These are phyloP conservation scores for Xenentodon cancila DNA, from an alignment of 2,797 vertebrate species.

Conservation along the genomic window DNA sequence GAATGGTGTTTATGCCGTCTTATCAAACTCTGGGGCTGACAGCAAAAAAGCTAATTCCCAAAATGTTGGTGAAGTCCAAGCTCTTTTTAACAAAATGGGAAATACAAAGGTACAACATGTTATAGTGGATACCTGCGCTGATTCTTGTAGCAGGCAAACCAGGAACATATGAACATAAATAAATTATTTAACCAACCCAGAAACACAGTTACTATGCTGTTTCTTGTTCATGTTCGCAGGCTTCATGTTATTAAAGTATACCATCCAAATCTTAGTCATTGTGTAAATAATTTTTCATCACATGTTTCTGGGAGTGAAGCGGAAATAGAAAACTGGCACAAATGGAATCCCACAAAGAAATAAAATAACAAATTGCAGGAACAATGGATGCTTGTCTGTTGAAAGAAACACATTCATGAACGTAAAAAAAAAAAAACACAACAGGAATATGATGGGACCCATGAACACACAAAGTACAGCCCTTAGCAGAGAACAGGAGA, in stretches of 20 bases:
- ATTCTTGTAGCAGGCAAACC: too few relatives aligned
- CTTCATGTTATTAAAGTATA: constrained; percentile 10
- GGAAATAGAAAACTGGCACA: constrained; percentile 30
- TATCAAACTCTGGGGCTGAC: too few relatives aligned
- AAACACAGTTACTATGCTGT: not conserved
- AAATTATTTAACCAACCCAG: not conserved
- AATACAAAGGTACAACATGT: not conserved
- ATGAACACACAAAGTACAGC: too few relatives aligned
- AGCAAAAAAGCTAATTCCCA: too few relatives aligned
- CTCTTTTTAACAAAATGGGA: too few relatives aligned
- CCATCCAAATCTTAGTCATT: constrained; percentile 7
- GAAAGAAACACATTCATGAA: too few relatives aligned
- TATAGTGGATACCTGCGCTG: not conserved
- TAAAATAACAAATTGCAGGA: not conserved
- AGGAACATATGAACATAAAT: not conserved
- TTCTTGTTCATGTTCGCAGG: not conserved
- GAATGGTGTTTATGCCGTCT: too few relatives aligned
- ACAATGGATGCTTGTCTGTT: too few relatives aligned
- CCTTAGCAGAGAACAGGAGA: not conserved
- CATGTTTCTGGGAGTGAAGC: constrained; percentile 5
- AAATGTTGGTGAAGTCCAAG: too few relatives aligned
- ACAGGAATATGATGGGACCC: too few relatives aligned
- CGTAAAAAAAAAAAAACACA: too few relatives aligned
- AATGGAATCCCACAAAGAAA: constrained; percentile 7
- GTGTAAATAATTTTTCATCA: constrained; percentile 39